Evolutionary conservation across 2,113 vertebrate species (phyloP), one percentile per base, ranked within the genome.

Genomic region (Echinops telfairi): DNA sequence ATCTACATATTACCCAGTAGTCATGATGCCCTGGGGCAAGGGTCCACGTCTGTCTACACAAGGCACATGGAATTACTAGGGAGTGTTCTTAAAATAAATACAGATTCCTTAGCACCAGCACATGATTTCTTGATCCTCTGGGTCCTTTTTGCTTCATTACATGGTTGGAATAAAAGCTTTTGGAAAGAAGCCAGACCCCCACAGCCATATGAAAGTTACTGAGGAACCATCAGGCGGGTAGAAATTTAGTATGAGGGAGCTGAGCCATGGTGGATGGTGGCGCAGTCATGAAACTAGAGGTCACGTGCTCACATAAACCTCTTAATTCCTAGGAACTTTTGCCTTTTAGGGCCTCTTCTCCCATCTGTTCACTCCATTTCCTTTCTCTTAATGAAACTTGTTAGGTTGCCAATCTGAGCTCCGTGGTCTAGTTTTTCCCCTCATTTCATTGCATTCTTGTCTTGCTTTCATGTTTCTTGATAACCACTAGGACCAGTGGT

Each of bases 301-400:
- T 40, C 47, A 57, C 29, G 17, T 25, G 1, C 22, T 38, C n/a
- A 66, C 40, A 71, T 38, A 82, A 70, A 78, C 43, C 23, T 86
- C 31, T 60, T 66, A 60, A 20, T 83, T 6, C 29, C 47, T 58
- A 17, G 1, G 6, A 73, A 77, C 6, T 66, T 71, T 83, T 4
- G 9, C 38, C 15, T 36, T 76, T 81, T 62, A 80, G 79, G 27
- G 16, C 16, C 7, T 0, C 53, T 87, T 75, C 40, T 78, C n/a
- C 22, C 12, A 89, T 38, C 36, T 40, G 86, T 88, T 64, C 38
- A 83, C 6, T 91, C 68, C 31, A 15, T 19, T 83, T 73, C 33
- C 81, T 85, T 8, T 33, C 68, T 89, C 70, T 70, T 68, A 85
- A 43, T 43, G 64, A 79, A 92, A 93, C 83, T 70, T 38, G n/a